Evolutionary conservation across 1,140 invertebrate genomes (phyloP), one percentile per base, ranked within the genome.

Genomic region (Dreissena rostriformis): DNA sequence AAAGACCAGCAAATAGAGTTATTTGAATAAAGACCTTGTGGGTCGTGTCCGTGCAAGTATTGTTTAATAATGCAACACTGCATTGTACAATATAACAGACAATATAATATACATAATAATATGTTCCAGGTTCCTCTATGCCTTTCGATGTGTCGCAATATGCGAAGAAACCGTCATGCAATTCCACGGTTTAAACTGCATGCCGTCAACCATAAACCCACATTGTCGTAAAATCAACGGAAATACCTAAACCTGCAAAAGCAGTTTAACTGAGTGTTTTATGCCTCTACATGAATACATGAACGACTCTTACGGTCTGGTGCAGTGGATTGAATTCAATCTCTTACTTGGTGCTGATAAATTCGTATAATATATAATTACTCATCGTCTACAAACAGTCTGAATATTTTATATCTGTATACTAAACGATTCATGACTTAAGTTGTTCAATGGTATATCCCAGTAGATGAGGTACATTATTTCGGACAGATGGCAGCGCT

Each of bases 291-390:
- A 76, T 51, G n/a, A 12, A 49, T 19, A 6, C 0, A 66, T 22
- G 51, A 12, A 28, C 15, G 4, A 17, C 17, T 57, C 22, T 12
- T 65, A 65, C 26, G 28, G 67, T 24, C 19, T 76, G 0, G 19
- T 76, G 17, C 61, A 76, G 22, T 76, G 74, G 74, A 76, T 76
- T 22, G 74, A 76, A 66, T 51, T 76, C 10, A 76, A 76, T 28
- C 49, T 28, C 49, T 66, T 76, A 22, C n/a, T 76, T 4, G 98
- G 98, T 0, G 97, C 97, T 0, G 95, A 95, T 29, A 97, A 98
- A 91, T 97, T 99, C 91, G 97, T n/a, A n/a, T 97, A 28, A 96
- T 99, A 91, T 99, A 98, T 94, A 98, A 99, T 92, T 96, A 98
- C 91, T 97, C 97, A 0, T 94, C 98, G 28, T 97, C 97, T 10